phyloP scores from a whole-genome alignment of 2,888 invertebrate genomes.

The Matsumyia berberina region DNA sequence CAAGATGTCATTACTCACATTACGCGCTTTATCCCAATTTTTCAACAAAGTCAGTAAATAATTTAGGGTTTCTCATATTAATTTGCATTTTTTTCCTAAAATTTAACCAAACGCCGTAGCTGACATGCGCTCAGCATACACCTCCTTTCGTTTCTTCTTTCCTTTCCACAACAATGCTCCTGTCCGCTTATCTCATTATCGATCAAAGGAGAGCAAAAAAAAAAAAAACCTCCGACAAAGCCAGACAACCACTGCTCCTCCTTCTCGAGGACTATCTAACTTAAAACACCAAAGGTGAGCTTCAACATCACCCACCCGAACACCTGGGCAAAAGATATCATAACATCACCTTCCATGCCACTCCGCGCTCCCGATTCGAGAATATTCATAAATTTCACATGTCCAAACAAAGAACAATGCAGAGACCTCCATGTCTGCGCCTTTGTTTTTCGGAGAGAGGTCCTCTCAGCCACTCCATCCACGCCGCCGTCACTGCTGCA shows the following conservation, averaged over 20 bases:
- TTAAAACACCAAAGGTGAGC: slow-evolving; percentile 68
- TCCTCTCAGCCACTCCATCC: slow-evolving; percentile 21
- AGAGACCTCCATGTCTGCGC: slow-evolving; percentile 51
- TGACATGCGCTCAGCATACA: slow-evolving; percentile 44
- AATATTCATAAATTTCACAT: slow-evolving; percentile 75
- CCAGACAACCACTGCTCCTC: slow-evolving; percentile 34
- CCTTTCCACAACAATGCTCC: slow-evolving; percentile 69
- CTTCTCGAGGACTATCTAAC: slow-evolving; percentile 54
- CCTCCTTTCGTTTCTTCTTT: slow-evolving; percentile 35
- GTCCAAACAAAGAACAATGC: slow-evolving; percentile 75
- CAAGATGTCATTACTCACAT: too few species aligned
- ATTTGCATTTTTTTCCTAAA: slow-evolving; percentile 30
- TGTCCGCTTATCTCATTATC: slow-evolving; percentile 46
- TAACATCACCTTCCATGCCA: slow-evolving; percentile 49
- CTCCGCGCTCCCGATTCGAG: slow-evolving; percentile 39
- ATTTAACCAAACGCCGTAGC: slow-evolving; percentile 8
- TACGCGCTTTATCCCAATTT: too few species aligned
- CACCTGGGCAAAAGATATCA: slow-evolving; percentile 69
- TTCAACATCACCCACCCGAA: slow-evolving; percentile 69
- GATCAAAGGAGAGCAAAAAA: too few species aligned
- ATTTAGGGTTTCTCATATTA: neutral
- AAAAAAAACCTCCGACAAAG: slow-evolving; percentile 23
- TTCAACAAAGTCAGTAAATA: slow-evolving; percentile 16
- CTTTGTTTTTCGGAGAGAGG: slow-evolving; percentile 63
- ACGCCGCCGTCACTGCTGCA: slow-evolving; percentile 39